phyloP scores from a whole-genome alignment of 2,113 vertebrate species.

The Erpornis zantholeuca region DNA sequence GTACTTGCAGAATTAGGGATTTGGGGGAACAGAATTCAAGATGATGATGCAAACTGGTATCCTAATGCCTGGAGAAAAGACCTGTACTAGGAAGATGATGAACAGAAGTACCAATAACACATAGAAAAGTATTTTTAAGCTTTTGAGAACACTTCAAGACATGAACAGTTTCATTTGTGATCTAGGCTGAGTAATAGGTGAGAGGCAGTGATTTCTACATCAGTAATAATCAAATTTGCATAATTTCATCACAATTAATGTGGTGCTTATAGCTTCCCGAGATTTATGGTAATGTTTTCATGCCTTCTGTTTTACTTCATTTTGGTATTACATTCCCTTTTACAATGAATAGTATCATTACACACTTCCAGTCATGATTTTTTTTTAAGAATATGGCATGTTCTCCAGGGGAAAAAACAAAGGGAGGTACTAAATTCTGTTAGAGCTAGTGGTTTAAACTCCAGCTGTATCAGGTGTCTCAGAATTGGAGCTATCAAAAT shows the following conservation, averaged over 20 bases:
- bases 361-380: background rate
- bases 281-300: background rate
- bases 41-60: background rate
- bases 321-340: background rate
- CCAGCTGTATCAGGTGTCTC: background rate
- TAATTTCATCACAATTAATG: background rate
- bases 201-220: background rate
- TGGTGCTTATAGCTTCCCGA: background rate
- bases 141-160: background rate
- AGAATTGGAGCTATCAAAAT: background rate
- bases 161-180: background rate
- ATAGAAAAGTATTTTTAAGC: background rate
- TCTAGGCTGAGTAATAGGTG: background rate
- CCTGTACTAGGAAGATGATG: background rate
- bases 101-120: background rate
- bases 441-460: background rate
- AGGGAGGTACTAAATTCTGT: background rate
- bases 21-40: background rate
- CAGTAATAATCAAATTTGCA: background rate
- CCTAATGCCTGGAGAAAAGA: background rate
- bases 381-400: background rate
- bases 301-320: background rate
- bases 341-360: background rate
- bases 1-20: background rate
- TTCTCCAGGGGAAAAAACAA: background rate